Evolutionary conservation across 2,797 vertebrate genomes (phyloP).

Genomic region (Alauda arvensis): DNA sequence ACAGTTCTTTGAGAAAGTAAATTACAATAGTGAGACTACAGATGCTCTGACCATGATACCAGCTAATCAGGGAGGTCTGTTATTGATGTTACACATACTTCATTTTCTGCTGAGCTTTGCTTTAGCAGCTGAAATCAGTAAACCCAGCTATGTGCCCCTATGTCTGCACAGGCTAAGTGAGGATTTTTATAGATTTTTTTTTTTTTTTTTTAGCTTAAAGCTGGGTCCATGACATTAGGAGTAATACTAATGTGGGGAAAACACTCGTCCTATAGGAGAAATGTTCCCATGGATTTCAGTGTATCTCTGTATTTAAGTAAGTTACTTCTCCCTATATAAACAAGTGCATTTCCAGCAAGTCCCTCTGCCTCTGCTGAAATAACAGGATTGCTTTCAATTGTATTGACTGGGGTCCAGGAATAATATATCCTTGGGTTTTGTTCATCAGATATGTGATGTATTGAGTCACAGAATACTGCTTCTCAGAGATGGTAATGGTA

Average conservation of each 20-base stretch:
- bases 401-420: constrained; percentile 28
- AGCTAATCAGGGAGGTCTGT: not conserved
- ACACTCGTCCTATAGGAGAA: not conserved
- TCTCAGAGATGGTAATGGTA: not conserved
- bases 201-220: not conserved
- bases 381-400: not conserved
- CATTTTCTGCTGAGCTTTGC: not conserved
- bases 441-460: not conserved
- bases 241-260: not conserved
- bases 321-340: not conserved
- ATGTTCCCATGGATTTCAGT: not conserved
- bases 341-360: not conserved
- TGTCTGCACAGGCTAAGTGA: not conserved
- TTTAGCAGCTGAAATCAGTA: not conserved
- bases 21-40: not conserved
- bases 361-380: not conserved
- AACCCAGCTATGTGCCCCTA: not conserved
- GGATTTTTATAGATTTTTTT: not conserved
- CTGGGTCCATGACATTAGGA: not conserved
- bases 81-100: not conserved
- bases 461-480: not conserved
- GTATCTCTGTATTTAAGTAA: not conserved
- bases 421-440: not conserved
- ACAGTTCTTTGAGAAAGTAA: not conserved
- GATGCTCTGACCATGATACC: not conserved